Evolutionary conservation across 2,797 vertebrate species (phyloP), one percentile per base, ranked within the genome.

Genomic region (Fratercula arctica): DNA sequence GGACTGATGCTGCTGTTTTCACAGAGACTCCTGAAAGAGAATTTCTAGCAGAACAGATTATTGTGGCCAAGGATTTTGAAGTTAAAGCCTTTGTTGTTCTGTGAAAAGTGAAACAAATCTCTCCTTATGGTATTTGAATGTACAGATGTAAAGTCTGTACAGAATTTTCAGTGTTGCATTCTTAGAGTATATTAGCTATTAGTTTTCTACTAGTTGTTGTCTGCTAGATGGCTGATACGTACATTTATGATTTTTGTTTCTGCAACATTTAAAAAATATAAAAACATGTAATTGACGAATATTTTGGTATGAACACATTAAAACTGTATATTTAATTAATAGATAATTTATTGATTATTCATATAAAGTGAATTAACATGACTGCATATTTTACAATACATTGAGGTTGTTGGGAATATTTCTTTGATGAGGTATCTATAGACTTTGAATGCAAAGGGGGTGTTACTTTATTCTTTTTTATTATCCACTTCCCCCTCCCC

Each of bases 401-500:
- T 16, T 51, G 24, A 23, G 3, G 37, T 63, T 41, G 14, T 35
- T 79, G 3, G 23, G 7, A 70, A 28, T 57, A 54, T 6, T 61
- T 91, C 7, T 81, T 78, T 60, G 5, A 13, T 69, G 28, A 48
- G 18, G 3, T 57, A 48, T 18, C 6, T 20, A 4, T 11, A 74
- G 24, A 54, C 4, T 66, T 56, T 35, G 56, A 86, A 19, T 41
- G 29, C 23, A 73, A 85, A 87, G 6, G 3, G 1, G 12, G 8
- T 45, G 15, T 20, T 51, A 6, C 3, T 50, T 39, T 24, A 26
- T 63, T 48, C 14, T 37, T 63, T 59, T 56, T n/a, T 17, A 2
- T 66, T 61, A 46, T 54, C 10, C 23, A 29, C 23, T 8, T 1
- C 9, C 20, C 9, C 11, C 3, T 3, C 9, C 10, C 2, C 2